Evolutionary conservation across 2,113 vertebrate genomes (phyloP), one percentile per base, ranked within the genome.

Genomic region (Corynorhinus townsendii): DNA sequence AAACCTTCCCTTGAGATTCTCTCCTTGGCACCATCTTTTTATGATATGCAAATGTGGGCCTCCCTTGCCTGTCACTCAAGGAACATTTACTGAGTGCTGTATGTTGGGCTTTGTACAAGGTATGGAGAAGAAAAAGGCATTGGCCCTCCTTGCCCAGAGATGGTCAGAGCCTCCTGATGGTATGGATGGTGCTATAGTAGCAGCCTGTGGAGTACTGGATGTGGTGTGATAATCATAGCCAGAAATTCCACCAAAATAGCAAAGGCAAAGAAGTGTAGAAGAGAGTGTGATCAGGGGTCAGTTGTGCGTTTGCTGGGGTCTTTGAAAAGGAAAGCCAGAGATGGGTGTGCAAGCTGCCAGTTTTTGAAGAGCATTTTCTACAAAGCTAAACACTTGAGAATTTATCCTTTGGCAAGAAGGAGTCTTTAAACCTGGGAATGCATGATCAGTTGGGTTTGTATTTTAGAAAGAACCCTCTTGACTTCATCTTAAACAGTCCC

Each of bases 241-340:
- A 49, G 83, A 71, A 89, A 49, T 16, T 28, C 24, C 43, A 62
- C 68, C 33, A 80, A 75, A 38, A 94, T n/a, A 35, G 12, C 62
- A 68, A 84, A 76, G 38, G 4, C 73, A 54, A 49, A 84, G 28
- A 52, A 14, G 26, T 47, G 5, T 33, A n/a, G 22, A 89, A 93
- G 47, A 66, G 33, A 76, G 45, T 54, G 43, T 86, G 38, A 40
- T 76, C 71, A 52, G 49, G 24, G 5, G n/a, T n/a, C 24, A 71
- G 17, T 45, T 28, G 24, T 86, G 0, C 59, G 19, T 84, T 79
- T 86, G 69, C 73, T 75, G 49, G 30, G 59, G 35, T 83, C 45
- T 90, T 89, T 59, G 71, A 90, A 90, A 95, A 86, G 16, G 59
- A 76, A 89, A 96, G 73, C 22, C 43, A 73, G 40, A 77, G 22